Evolutionary conservation across 2,113 vertebrate species (phyloP).

Genomic region (Lepus americanus): DNA sequence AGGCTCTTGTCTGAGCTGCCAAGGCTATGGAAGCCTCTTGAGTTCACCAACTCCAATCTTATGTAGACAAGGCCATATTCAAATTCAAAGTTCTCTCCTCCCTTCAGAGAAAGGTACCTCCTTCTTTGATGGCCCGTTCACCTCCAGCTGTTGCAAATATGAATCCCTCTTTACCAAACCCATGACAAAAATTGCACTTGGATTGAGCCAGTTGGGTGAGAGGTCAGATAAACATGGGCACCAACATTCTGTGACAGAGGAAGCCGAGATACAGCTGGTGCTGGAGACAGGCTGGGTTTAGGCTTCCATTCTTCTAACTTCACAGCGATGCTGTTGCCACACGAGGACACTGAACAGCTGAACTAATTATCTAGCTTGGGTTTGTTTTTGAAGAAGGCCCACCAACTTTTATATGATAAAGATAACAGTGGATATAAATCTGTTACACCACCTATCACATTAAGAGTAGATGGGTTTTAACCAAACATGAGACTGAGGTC

Average conservation of each 20-base stretch:
- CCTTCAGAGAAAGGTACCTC: too few species aligned
- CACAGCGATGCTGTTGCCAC: not conserved
- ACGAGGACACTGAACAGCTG: not conserved
- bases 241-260: not conserved
- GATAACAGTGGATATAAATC: not conserved
- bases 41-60: too few species aligned
- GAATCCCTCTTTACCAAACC: not conserved
- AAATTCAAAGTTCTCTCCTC: too few species aligned
- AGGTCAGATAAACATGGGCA: not conserved
- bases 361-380: not conserved
- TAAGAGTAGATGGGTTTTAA: not conserved
- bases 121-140: too few species aligned
- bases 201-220: not conserved
- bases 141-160: not conserved
- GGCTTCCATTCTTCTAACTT: not conserved
- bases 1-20: too few species aligned
- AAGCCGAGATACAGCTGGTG: not conserved
- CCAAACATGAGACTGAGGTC: not conserved
- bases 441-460: not conserved
- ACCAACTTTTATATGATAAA: not conserved
- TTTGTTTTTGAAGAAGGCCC: not conserved
- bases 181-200: not conserved
- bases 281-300: not conserved
- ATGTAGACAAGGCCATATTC: too few species aligned
- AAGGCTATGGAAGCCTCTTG: too few species aligned